phyloP scores from a whole-genome alignment of 2,797 vertebrate genomes.

The Dipus sagitta region DNA sequence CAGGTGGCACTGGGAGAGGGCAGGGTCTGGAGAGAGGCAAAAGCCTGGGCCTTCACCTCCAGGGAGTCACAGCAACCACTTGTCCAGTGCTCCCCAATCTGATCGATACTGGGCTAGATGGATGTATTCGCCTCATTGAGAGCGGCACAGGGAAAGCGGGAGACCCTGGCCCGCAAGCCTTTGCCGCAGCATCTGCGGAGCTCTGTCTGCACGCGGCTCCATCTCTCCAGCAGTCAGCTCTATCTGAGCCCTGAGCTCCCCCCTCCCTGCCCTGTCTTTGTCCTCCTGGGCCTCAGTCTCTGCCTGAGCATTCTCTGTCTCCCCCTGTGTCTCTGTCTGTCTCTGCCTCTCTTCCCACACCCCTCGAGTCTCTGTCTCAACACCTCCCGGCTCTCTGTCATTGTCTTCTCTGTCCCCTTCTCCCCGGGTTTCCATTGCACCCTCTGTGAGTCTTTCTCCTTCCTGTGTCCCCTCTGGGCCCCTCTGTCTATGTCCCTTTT shows the following conservation, averaged over 20 bases:
- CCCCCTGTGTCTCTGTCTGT: background rate
- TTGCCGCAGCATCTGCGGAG: background rate
- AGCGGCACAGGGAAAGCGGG: background rate
- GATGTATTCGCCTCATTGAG: background rate
- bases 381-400: background rate
- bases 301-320: background rate
- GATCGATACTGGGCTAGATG: background rate
- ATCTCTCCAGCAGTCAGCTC: background rate
- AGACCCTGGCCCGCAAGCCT: background rate
- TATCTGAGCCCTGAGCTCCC: background rate
- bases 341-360: background rate
- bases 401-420: background rate
- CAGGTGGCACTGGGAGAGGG: background rate
- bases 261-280: background rate
- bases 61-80: background rate
- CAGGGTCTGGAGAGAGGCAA: background rate
- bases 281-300: background rate
- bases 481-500: background rate
- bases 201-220: background rate
- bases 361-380: background rate
- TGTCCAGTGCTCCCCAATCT: background rate
- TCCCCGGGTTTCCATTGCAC: background rate
- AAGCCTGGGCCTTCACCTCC: background rate
- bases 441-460: background rate
- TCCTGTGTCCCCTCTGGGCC: background rate